Base-by-base conservation (phyloP, 92 coral and sea anemone genomes). In the Pocillopora grandis region DNA sequence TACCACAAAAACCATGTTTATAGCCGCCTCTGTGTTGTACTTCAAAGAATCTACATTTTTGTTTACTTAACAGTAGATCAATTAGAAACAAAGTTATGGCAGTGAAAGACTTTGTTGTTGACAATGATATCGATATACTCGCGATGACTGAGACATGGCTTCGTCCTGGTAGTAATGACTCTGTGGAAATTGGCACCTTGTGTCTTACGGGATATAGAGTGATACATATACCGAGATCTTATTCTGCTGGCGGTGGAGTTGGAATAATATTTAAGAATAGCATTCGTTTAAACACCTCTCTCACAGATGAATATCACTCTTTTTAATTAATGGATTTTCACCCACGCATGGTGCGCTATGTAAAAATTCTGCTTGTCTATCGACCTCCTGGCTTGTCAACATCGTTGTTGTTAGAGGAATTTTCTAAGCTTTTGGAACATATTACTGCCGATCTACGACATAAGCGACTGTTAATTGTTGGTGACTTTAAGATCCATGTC, bases 261-360 rank as follows among this genome's bases (percentile, higher is more conserved):
- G 62, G 62, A 58, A 58, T 58, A 33, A 75, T 75, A 27, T 62
- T 79, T 79, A 66, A 80, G 75, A 80, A 35, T 76, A 80, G 64
- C 74, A 80, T 67, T 80, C 75, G 84, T 27, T 9, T 80, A 63
- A 80, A 80, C 20, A 37, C 76, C 55, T 65, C 84, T 80, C 61
- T 64, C 31, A 80, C 75, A 55, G 84, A 80, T 65, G 59, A 69
- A 80, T 80, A 61, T 58, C 75, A 80, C 58, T 48, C 84, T 20
- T 80, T 80, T 80, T 76, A 66, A 80, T 42, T 80, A 48, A 74
- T 74, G 78, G 78, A 74, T 37, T 74, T 74, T 74, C 78, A 74
- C 60, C 21, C 18, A 49, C 78, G n/a, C 75, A 57, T 80, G 33
- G 55, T 72, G 77, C 61, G 62, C 60, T 52, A 61, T 72, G 60